Conservation (phyloP, 2,888 invertebrate genomes). For the Dromius quadrimaculatus region DNA sequence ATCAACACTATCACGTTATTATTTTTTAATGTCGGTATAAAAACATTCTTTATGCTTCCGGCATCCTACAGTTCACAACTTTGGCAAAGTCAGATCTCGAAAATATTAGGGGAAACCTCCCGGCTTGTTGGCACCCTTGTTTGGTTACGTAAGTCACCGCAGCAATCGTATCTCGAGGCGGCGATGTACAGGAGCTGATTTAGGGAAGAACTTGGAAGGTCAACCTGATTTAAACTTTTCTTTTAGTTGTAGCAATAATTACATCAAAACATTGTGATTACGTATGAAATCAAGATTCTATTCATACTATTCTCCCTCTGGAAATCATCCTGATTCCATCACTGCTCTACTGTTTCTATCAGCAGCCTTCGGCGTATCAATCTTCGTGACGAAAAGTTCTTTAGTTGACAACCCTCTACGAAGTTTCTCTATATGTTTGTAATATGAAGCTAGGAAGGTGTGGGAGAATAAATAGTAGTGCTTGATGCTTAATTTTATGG, state of each 20-base stretch:
- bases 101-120: neutral
- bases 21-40: slow-evolving; percentile 29
- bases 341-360: too few relatives aligned
- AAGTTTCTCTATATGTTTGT: slow-evolving; percentile 5
- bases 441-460: slow-evolving; percentile 14
- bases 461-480: slow-evolving; percentile 17
- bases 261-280: too few relatives aligned
- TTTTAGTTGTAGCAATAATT: too few relatives aligned
- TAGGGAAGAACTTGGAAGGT: too few relatives aligned
- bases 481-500: slow-evolving; percentile 22
- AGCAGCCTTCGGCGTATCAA: slow-evolving; percentile 6
- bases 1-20: slow-evolving; percentile 11
- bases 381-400: slow-evolving; percentile 20
- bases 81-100: neutral
- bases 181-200: too few relatives aligned
- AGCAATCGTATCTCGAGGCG: too few relatives aligned
- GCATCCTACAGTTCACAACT: neutral
- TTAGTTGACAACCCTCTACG: slow-evolving; percentile 9
- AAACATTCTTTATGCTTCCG: slow-evolving; percentile 15
- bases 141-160: slow-evolving; percentile 6
- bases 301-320: too few relatives aligned
- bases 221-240: too few relatives aligned
- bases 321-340: too few relatives aligned
- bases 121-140: slow-evolving; percentile 15
- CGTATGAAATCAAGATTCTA: too few relatives aligned